Evolutionary conservation across 2,797 vertebrate genomes (phyloP).

Genomic region (Gymnopithys bicolor): DNA sequence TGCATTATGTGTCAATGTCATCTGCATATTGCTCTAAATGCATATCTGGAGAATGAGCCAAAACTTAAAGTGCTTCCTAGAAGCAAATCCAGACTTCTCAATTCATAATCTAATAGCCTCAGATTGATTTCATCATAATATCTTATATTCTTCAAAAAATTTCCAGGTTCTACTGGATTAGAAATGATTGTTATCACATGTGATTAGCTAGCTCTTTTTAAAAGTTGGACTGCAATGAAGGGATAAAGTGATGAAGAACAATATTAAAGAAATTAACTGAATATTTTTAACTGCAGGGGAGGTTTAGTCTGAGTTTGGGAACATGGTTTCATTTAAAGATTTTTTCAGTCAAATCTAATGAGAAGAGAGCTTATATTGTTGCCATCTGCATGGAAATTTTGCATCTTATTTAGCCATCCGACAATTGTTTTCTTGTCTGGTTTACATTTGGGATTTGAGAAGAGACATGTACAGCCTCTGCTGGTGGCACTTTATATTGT

Average conservation of each 20-base stretch:
- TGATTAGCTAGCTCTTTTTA: neutral
- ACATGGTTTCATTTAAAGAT: neutral
- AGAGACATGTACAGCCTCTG: neutral
- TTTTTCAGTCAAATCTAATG: neutral
- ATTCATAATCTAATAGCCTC: neutral
- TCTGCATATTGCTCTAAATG: neutral
- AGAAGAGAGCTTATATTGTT: neutral
- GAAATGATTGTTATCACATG: neutral
- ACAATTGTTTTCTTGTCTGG: neutral
- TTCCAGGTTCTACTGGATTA: neutral
- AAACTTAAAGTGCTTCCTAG: neutral
- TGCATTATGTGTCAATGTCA: neutral
- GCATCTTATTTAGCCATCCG: neutral
- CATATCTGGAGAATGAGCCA: neutral
- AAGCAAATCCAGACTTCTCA: neutral
- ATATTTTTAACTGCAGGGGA: neutral
- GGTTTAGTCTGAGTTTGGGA: neutral
- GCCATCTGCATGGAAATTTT: neutral
- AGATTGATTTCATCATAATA: neutral
- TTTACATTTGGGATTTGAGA: neutral
- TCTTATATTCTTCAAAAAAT: neutral
- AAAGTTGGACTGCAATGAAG: neutral
- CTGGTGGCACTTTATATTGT: neutral
- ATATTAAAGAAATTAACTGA: neutral
- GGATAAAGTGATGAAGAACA: neutral